These are phyloP conservation scores for Calypte anna DNA, from an alignment of 2,113 vertebrate genomes.

Conservation along the genomic window DNA sequence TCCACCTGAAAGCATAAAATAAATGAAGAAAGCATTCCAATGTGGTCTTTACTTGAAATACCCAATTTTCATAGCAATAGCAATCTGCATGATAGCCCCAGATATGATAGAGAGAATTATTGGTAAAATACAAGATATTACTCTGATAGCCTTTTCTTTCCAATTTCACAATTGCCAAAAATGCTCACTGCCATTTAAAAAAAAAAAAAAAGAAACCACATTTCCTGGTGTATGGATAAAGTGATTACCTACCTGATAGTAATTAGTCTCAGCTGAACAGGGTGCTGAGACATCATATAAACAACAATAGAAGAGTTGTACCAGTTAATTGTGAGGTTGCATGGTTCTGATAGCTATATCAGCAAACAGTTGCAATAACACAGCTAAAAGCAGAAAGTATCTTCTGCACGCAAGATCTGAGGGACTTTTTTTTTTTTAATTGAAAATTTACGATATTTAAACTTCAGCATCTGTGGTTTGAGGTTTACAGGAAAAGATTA, in stretches of 20 bases:
- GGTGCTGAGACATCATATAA: too few relatives aligned
- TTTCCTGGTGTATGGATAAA: not conserved
- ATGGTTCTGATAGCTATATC: not conserved
- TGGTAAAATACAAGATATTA: not conserved
- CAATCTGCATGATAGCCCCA: rapidly evolving
- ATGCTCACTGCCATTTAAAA: not conserved
- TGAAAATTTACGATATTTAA: not conserved
- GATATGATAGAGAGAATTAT: not conserved
- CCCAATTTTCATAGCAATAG: not conserved
- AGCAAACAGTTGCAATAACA: not conserved
- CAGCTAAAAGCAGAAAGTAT: not conserved
- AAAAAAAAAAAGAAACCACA: not conserved
- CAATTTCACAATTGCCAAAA: not conserved
- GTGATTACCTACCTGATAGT: not conserved
- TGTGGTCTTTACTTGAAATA: not conserved
- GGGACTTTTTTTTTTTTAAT: not conserved
- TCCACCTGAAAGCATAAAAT: not conserved
- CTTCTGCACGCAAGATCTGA: not conserved
- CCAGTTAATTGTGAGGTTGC: too few relatives aligned
- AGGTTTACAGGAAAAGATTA: not conserved
- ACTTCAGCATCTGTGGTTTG: not conserved
- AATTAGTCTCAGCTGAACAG: too few relatives aligned
- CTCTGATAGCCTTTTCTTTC: not conserved
- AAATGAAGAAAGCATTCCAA: not conserved
- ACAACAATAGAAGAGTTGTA: too few relatives aligned